Conservation (phyloP, 2,113 vertebrate genomes). For the Rattus rattus region DNA sequence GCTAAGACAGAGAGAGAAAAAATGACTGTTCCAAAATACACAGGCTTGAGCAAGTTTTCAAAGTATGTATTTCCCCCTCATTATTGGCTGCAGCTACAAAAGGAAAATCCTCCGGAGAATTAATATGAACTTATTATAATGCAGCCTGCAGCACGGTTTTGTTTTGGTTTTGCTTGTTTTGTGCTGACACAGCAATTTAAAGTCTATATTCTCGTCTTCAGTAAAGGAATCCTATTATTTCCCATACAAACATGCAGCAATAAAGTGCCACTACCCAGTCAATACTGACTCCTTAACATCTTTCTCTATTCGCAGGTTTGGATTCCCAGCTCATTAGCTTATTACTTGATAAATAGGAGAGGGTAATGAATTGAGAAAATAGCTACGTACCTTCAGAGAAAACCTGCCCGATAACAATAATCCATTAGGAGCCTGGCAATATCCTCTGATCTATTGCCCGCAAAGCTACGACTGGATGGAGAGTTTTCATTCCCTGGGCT, state of each 20-base stretch:
- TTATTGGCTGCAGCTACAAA: slow-evolving; percentile 73
- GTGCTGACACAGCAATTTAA: slow-evolving; percentile 85
- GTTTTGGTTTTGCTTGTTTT: slow-evolving; percentile 73
- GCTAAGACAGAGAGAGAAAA: slow-evolving; percentile 12
- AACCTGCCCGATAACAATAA: slow-evolving; percentile 88
- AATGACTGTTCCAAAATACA: slow-evolving; percentile 43
- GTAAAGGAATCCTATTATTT: slow-evolving; percentile 82
- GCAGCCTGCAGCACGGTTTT: slow-evolving; percentile 76
- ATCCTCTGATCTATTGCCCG: slow-evolving; percentile 89
- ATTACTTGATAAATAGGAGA: slow-evolving; percentile 85
- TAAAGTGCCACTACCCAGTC: slow-evolving; percentile 84
- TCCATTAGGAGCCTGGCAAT: slow-evolving; percentile 90
- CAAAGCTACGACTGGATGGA: slow-evolving; percentile 89
- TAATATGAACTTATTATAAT: slow-evolving; percentile 83
- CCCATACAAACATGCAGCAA: slow-evolving; percentile 85
- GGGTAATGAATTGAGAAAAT: slow-evolving; percentile 87
- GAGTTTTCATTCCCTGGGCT: slow-evolving; percentile 90
- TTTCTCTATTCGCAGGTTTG: slow-evolving; percentile 80
- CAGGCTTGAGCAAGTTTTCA: slow-evolving; percentile 64
- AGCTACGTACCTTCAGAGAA: slow-evolving; percentile 89
- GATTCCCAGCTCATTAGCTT: slow-evolving; percentile 85
- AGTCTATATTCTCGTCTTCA: slow-evolving; percentile 73
- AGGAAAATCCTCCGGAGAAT: slow-evolving; percentile 73
- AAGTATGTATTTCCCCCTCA: slow-evolving; percentile 69
- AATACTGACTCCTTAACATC: slow-evolving; percentile 83